Evolutionary conservation across 1,140 invertebrate species (phyloP), one percentile per base, ranked within the genome.

Genomic region (Hylyphantes graminicola): DNA sequence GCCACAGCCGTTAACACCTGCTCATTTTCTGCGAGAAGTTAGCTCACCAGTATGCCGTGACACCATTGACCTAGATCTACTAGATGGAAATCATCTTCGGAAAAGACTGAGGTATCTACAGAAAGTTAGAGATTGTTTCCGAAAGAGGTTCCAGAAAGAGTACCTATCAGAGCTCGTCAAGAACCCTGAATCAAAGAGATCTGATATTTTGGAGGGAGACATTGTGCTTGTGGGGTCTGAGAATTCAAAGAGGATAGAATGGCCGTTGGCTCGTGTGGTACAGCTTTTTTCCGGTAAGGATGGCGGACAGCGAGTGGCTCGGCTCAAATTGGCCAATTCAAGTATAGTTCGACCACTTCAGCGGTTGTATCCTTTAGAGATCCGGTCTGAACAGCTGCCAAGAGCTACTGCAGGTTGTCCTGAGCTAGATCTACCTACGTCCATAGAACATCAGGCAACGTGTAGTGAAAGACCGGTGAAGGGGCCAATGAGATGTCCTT

Each of bases 281-380:
- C 48, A 54, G 21, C 0, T 67, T 7, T 53, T 65, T 15, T 12
- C 55, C 12, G 11, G 53, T 35, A 48, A 17, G 55, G 67, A 72
- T 50, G 77, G 87, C 35, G 64, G 70, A 19, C 85, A 87, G 6
- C 57, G 88, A 54, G 85, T 86, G 7, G 87, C 85, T 11, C 80
- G 54, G 8, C 50, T 88, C 48, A 81, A 85, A 81, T 86, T 87
- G 50, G 68, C 64, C 76, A 85, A 80, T 80, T 78, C 82, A 51
- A 50, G 75, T 4, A 61, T 88, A 13, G 86, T 86, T 19, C 13
- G 87, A 68, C 87, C 87, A 74, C 21, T 88, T n/a, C 67, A 64
- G 7, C 84, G 87, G 74, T 19, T 88, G 50, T 88, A 87, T 50
- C 54, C 75, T 0, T 50, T 88, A 63, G 87, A 86, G 59, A 4